Evolutionary conservation across 2,113 vertebrate genomes (phyloP).

Genomic region (Daboia siamensis): DNA sequence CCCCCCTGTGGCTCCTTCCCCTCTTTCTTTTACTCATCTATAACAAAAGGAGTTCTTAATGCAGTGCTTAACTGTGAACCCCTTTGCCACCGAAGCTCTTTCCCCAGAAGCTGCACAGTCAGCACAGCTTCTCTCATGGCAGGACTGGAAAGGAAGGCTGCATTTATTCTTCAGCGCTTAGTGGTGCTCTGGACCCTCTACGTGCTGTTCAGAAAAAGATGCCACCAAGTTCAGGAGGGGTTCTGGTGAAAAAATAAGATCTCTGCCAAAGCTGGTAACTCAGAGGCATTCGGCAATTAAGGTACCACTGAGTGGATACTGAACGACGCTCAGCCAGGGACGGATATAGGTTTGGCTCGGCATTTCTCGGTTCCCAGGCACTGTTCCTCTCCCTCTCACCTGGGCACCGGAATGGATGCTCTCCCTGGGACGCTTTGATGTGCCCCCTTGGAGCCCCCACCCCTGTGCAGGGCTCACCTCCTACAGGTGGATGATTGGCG

Average conservation of each 20-base stretch:
- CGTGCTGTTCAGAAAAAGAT: too few relatives aligned
- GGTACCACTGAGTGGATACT: neutral
- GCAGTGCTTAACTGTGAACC: neutral
- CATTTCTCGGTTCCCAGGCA: neutral
- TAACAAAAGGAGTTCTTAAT: neutral
- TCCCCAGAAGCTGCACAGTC: neutral
- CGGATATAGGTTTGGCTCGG: neutral
- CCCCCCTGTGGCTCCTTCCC: neutral
- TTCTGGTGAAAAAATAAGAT: neutral
- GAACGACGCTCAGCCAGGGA: neutral
- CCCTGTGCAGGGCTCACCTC: conserved; percentile 15
- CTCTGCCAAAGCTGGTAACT: neutral
- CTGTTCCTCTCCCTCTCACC: neutral
- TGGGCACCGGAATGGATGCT: neutral
- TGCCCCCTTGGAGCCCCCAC: neutral
- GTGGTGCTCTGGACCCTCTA: neutral
- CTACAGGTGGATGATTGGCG: neutral
- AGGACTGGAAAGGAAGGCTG: neutral
- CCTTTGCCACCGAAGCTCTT: neutral
- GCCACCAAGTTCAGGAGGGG: neutral
- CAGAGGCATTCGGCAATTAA: neutral
- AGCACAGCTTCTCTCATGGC: neutral
- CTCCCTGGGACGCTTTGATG: neutral
- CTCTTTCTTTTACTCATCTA: neutral
- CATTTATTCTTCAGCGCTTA: neutral